phyloP scores from a whole-genome alignment of 2,888 invertebrate genomes.

The Ophraella communa region DNA sequence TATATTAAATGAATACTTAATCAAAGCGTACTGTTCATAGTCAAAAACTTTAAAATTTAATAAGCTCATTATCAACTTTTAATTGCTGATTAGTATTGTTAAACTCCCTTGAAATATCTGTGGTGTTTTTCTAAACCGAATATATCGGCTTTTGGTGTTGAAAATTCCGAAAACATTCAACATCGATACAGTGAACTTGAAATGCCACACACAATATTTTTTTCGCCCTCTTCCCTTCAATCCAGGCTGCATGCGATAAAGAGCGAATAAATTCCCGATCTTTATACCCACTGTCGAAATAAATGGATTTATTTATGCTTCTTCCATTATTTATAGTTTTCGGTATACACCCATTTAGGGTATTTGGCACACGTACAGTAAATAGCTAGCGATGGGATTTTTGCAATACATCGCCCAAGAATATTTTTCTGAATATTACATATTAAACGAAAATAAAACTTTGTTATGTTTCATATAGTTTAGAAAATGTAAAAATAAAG shows the following conservation, averaged over 20 bases:
- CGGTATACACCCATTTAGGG: constrained; percentile 51
- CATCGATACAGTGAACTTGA: constrained; percentile 21
- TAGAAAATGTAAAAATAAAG: no score
- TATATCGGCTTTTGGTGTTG: not conserved
- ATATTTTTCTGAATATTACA: not conserved
- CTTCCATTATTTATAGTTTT: constrained; percentile 56
- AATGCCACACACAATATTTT: constrained; percentile 15
- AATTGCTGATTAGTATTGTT: no score
- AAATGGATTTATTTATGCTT: constrained; percentile 54
- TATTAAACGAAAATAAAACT: not conserved
- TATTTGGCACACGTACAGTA: constrained; percentile 29
- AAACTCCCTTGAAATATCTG: no score
- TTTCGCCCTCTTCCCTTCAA: constrained; percentile 2
- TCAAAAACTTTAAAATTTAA: no score
- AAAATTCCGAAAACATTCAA: not conserved
- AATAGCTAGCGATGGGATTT: constrained; percentile 10
- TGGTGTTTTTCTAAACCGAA: not conserved
- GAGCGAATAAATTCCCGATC: constrained; percentile 44
- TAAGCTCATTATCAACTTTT: no score
- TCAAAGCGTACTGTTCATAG: no score
- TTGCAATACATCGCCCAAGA: not conserved
- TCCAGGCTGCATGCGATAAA: constrained; percentile 14
- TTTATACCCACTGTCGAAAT: constrained; percentile 51
- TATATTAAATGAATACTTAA: no score
- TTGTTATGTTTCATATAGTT: no score